Percentiles rank a stretch among this genome's conserved stretches.
Conservation (phyloP, 1,140 invertebrate species). For the Trachymyrmex cornetzi region DNA sequence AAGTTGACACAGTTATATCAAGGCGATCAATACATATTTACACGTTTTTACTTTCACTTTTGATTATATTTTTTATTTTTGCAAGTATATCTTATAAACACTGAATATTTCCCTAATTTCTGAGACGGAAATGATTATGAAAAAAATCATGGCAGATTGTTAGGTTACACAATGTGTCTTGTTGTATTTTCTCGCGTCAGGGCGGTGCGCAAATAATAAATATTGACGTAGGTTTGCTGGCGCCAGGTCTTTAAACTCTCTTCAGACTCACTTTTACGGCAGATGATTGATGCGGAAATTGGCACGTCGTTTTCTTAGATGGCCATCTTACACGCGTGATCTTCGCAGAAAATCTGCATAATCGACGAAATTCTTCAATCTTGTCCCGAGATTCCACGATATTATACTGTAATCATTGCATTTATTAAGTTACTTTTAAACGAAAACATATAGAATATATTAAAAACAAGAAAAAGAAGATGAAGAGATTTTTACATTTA, state of each 20-base stretch:
- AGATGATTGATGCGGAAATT: slow-evolving; percentile 61
- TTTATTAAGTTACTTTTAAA: neutral
- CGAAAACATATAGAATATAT: neutral
- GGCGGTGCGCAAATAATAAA: slow-evolving; percentile 65
- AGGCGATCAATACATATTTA: slow-evolving; percentile 1
- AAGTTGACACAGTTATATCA: slow-evolving; percentile 45
- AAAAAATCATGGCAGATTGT: slow-evolving; percentile 7
- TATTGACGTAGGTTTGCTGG: slow-evolving; percentile 66
- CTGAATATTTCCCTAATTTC: neutral
- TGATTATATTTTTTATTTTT: neutral
- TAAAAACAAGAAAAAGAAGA: no score
- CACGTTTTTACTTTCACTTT: neutral
- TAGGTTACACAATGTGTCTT: neutral
- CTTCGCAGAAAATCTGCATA: slow-evolving; percentile 41
- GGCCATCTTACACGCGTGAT: slow-evolving; percentile 2
- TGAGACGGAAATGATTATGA: neutral
- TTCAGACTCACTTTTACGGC: slow-evolving; percentile 16
- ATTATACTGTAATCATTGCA: neutral
- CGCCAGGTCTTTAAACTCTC: slow-evolving; percentile 52
- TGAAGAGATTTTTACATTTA: neutral
- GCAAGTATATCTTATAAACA: neutral
- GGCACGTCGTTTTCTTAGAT: slow-evolving; percentile 41
- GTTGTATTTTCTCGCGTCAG: slow-evolving; percentile 21
- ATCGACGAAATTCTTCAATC: neutral
- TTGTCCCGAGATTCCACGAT: slow-evolving; percentile 8